phyloP scores from a whole-genome alignment of 2,888 invertebrate genomes.

The Cryptocheilus praepositus region DNA sequence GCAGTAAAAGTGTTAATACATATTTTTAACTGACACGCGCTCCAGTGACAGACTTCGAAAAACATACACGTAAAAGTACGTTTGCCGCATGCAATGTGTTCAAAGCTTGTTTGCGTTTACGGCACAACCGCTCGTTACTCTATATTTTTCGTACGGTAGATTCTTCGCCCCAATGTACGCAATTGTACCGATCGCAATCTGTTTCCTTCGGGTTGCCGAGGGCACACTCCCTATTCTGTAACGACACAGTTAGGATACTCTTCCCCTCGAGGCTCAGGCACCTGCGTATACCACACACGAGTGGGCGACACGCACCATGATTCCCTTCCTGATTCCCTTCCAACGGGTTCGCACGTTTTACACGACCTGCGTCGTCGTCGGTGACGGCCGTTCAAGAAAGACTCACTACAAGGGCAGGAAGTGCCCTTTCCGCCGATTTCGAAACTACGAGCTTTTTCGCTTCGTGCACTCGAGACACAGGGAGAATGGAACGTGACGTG shows the following conservation, averaged over 20 bases:
- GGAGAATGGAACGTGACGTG: slow-evolving; percentile 19
- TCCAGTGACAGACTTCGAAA: too few relatives aligned
- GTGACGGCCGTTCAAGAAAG: not conserved
- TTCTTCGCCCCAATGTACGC: not conserved
- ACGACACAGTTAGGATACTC: slow-evolving; percentile 12
- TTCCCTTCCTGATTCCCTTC: slow-evolving; percentile 34
- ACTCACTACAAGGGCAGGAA: slow-evolving; percentile 30
- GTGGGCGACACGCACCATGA: slow-evolving; percentile 39
- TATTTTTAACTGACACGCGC: too few relatives aligned
- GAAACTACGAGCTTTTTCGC: slow-evolving; percentile 23
- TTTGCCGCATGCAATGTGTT: too few relatives aligned
- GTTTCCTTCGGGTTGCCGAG: too few relatives aligned
- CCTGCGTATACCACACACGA: slow-evolving; percentile 28
- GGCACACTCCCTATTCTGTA: not conserved
- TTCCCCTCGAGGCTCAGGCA: slow-evolving; percentile 22
- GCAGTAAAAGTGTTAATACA: too few relatives aligned
- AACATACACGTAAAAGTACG: too few relatives aligned
- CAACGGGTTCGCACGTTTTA: slow-evolving; percentile 28
- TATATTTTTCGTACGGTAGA: too few relatives aligned
- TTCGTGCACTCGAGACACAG: slow-evolving; percentile 24
- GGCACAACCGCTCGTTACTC: too few relatives aligned
- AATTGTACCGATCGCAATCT: not conserved
- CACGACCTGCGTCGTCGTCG: not conserved
- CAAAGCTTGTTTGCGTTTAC: too few relatives aligned
- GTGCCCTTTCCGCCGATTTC: slow-evolving; percentile 17